Evolutionary conservation across 2,888 invertebrate species (phyloP), one percentile per base, ranked within the genome.

Genomic region (Stictocephala bisonia): DNA sequence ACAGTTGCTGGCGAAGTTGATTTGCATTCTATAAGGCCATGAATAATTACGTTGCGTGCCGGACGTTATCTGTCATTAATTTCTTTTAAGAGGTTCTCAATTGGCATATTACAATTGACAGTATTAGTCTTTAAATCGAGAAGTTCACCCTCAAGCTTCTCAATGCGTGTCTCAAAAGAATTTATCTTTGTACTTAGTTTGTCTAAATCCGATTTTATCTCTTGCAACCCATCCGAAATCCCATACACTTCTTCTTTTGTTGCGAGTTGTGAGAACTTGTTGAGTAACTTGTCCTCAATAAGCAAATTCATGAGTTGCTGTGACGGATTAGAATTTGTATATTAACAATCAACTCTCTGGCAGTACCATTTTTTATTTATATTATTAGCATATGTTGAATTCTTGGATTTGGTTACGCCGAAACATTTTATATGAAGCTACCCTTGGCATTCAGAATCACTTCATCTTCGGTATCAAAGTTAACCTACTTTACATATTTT

Each of bases 361-460:
- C 44, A 44, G 44, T 44, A n/a, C 44, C 9, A 44, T 44, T n/a
- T 44, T 44, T 44, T 44, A 44, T 44, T 44, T 44, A n/a, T 15
- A 44, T 44, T 44, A 44, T 15, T 44, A 15, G 44, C 44, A 44
- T 44, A 44, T 44, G 44, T n/a, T n/a, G 44, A n/a, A n/a, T n/a
- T n/a, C n/a, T n/a, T n/a, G n/a, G n/a, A n/a, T n/a, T n/a, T n/a
- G n/a, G n/a, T n/a, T n/a, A n/a, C n/a, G n/a, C n/a, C n/a, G n/a
- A n/a, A n/a, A n/a, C n/a, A n/a, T n/a, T n/a, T n/a, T n/a, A 44
- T 44, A 44, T 44, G 15, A n/a, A 44, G 15, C 44, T 4, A 9
- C 15, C 44, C 44, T 44, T 44, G 44, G n/a, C n/a, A n/a, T n/a
- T n/a, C n/a, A n/a, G n/a, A n/a, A n/a, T n/a, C n/a, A n/a, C n/a